Conservation (phyloP, 2,888 invertebrate species). For the Amblyjoppa fuscipennis region DNA sequence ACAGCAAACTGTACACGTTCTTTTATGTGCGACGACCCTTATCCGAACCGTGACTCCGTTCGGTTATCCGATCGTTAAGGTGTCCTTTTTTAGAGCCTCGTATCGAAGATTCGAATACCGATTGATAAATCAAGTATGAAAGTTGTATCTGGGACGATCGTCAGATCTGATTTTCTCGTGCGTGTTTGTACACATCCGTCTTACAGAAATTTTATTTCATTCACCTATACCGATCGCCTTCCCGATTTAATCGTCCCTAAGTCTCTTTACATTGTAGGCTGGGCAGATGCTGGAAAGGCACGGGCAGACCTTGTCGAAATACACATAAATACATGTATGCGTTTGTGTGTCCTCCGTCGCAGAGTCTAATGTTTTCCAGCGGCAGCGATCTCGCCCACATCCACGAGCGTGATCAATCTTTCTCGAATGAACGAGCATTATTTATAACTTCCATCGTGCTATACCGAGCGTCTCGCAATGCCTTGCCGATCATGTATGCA, state of each 20-base stretch:
- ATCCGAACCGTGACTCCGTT: too few species aligned
- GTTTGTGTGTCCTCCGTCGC: conserved; percentile 9
- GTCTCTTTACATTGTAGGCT: neutral
- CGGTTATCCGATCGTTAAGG: too few species aligned
- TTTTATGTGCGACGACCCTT: too few species aligned
- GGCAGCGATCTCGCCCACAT: conserved; percentile 64
- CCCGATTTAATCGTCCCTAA: neutral
- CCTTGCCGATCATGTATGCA: conserved; percentile 50
- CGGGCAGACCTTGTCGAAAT: neutral
- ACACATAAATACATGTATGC: neutral
- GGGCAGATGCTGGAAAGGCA: neutral
- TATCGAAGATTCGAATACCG: conserved; percentile 9
- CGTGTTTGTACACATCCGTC: neutral
- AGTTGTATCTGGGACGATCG: conserved; percentile 60
- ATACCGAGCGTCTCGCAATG: conserved; percentile 12
- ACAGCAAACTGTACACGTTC: too few species aligned
- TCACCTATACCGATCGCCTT: neutral
- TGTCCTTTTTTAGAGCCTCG: neutral
- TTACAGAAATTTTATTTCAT: neutral
- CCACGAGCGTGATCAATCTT: conserved; percentile 74
- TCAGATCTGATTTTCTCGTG: conserved; percentile 26
- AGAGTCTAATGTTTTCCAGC: conserved; percentile 1
- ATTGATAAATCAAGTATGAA: conserved; percentile 33
- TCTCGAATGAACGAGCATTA: conserved; percentile 71
- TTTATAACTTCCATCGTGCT: conserved; percentile 70